A percentile compares a stretch with the other conserved stretches of the same genome.
Conservation (phyloP, 2,888 invertebrate genomes). For the Calephelis perditalis region DNA sequence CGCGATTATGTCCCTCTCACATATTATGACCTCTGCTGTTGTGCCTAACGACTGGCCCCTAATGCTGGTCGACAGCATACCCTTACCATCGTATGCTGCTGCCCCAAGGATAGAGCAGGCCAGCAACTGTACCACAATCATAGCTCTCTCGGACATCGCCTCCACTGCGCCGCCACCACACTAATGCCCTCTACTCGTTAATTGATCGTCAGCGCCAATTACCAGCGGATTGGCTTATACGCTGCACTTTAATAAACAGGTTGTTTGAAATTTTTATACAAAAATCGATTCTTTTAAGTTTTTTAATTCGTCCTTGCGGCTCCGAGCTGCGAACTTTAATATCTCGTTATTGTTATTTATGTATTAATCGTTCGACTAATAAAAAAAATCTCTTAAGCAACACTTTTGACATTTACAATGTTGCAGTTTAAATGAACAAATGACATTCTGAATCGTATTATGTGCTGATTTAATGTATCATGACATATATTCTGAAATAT, state of each 20-base stretch:
- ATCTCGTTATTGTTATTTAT: too few relatives aligned
- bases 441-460: too few relatives aligned
- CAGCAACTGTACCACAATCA: conserved; percentile 12
- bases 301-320: not conserved
- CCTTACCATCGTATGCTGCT: conserved; percentile 14
- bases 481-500: too few relatives aligned
- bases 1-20: too few relatives aligned
- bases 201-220: conserved; percentile 36
- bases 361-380: too few relatives aligned
- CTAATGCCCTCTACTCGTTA: conserved; percentile 18
- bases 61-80: not conserved
- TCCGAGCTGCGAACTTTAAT: too few relatives aligned
- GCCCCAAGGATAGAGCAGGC: not conserved
- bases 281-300: not conserved
- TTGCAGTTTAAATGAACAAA: too few relatives aligned
- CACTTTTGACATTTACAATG: too few relatives aligned
- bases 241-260: conserved; percentile 14
- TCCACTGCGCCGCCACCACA: conserved; percentile 14
- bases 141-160: conserved; percentile 1
- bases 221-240: conserved; percentile 31
- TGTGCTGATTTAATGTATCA: too few relatives aligned
- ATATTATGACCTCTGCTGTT: too few relatives aligned
- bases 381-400: too few relatives aligned
- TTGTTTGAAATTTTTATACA: not conserved
- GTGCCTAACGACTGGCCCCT: too few relatives aligned